phyloP scores from a whole-genome alignment of 2,113 vertebrate genomes.

The Glaucidium brasilianum region DNA sequence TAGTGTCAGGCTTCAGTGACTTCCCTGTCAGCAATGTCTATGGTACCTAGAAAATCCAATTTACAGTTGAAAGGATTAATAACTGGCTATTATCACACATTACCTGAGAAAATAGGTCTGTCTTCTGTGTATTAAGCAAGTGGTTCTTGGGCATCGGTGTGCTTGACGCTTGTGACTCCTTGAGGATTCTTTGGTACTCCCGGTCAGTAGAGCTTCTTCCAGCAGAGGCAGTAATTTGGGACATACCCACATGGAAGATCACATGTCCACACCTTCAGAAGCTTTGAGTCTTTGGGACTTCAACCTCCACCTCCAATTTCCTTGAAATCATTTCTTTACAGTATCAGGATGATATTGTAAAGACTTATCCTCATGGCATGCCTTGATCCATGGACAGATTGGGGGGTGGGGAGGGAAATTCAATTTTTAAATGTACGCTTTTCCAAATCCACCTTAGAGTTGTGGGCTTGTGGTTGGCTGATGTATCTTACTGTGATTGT shows the following conservation, averaged over 20 bases:
- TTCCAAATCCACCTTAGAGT: neutral
- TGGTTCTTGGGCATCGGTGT: neutral
- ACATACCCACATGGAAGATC: neutral
- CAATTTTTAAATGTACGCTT: neutral
- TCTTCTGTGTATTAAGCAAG: neutral
- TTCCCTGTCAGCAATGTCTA: neutral
- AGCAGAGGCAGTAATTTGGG: neutral
- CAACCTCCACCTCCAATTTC: neutral
- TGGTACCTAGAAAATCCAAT: conserved; percentile 2
- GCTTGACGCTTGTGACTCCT: neutral
- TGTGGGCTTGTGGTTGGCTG: neutral
- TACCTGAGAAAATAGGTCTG: neutral
- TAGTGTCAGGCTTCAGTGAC: neutral
- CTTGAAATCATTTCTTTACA: neutral
- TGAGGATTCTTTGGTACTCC: neutral
- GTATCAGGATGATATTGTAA: neutral
- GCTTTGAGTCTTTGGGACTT: neutral
- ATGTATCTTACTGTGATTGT: neutral
- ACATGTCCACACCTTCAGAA: neutral
- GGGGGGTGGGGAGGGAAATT: neutral
- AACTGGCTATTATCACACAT: neutral
- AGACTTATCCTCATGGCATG: neutral
- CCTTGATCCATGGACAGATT: neutral
- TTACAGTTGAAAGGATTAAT: conserved; percentile 17
- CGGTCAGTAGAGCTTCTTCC: neutral